Percentiles rank a stretch among this genome's conserved stretches.
Conservation (phyloP, 2,113 vertebrate genomes). For the Ascaphus truei region DNA sequence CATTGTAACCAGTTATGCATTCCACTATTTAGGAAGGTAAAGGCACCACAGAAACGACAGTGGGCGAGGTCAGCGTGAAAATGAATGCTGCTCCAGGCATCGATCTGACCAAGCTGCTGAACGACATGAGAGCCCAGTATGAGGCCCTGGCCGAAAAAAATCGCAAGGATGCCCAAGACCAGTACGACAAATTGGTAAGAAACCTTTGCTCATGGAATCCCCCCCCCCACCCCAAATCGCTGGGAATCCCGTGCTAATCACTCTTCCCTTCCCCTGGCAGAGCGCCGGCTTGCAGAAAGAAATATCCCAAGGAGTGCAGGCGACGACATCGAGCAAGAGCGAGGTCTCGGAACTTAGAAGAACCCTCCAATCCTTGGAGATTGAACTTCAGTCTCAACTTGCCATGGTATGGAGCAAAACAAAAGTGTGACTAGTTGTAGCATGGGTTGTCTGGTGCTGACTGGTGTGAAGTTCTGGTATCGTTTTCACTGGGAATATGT, state of each 20-base stretch:
- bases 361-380: conserved; percentile 60
- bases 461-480: too few relatives aligned
- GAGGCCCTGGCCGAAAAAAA: conserved; percentile 76
- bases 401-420: conserved; percentile 54
- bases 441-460: too few relatives aligned
- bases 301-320: conserved; percentile 40
- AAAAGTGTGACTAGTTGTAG: too few relatives aligned
- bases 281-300: conserved; percentile 46
- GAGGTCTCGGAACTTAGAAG: conserved; percentile 58
- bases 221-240: too few relatives aligned
- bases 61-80: conserved; percentile 78
- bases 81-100: conserved; percentile 75
- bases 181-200: conserved; percentile 62
- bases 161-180: conserved; percentile 73
- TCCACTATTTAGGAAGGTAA: conserved; percentile 64
- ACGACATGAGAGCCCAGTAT: conserved; percentile 76
- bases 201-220: too few relatives aligned
- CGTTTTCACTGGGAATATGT: too few relatives aligned
- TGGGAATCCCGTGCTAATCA: too few relatives aligned
- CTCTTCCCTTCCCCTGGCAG: conserved; percentile 43
- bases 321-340: conserved; percentile 41
- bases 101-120: conserved; percentile 72
- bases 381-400: conserved; percentile 49
- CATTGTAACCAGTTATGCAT: background rate
- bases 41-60: conserved; percentile 62